Evolutionary conservation across 2,888 invertebrate genomes (phyloP).

Genomic region (Ctena decussata): DNA sequence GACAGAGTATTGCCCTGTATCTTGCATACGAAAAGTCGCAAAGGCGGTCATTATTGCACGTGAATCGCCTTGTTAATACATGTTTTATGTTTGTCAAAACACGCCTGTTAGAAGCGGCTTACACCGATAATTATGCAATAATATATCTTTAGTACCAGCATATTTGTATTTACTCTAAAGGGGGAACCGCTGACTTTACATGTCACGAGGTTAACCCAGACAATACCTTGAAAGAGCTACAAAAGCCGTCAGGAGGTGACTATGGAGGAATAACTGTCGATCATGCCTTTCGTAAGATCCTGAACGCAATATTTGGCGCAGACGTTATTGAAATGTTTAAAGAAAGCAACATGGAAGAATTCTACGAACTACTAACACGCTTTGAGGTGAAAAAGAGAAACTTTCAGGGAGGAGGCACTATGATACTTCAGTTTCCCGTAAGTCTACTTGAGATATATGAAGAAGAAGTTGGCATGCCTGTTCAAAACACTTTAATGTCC

Average conservation of each 20-base stretch:
- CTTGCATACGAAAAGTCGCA: too few relatives aligned
- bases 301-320: slow-evolving; percentile 26
- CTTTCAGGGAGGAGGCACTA: slow-evolving; percentile 36
- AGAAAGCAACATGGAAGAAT: slow-evolving; percentile 25
- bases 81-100: too few relatives aligned
- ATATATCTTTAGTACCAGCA: too few relatives aligned
- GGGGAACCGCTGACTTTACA: slow-evolving; percentile 60
- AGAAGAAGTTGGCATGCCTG: background rate
- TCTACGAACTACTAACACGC: slow-evolving; percentile 42
- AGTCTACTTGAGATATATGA: slow-evolving; percentile 23
- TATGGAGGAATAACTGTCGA: slow-evolving; percentile 56
- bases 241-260: slow-evolving; percentile 50
- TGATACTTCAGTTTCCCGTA: slow-evolving; percentile 37
- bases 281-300: slow-evolving; percentile 22
- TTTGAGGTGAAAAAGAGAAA: slow-evolving; percentile 51
- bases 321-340: slow-evolving; percentile 27
- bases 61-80: too few relatives aligned
- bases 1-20: too few relatives aligned
- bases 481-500: slow-evolving; percentile 10
- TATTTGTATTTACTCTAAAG: too few relatives aligned
- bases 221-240: slow-evolving; percentile 46
- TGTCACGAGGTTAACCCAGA: slow-evolving; percentile 43
- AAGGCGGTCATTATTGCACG: too few relatives aligned
- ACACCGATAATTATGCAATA: too few relatives aligned
- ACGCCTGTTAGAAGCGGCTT: too few relatives aligned